Conservation (phyloP, 2,888 invertebrate genomes). For the Temnothorax ravouxi region DNA sequence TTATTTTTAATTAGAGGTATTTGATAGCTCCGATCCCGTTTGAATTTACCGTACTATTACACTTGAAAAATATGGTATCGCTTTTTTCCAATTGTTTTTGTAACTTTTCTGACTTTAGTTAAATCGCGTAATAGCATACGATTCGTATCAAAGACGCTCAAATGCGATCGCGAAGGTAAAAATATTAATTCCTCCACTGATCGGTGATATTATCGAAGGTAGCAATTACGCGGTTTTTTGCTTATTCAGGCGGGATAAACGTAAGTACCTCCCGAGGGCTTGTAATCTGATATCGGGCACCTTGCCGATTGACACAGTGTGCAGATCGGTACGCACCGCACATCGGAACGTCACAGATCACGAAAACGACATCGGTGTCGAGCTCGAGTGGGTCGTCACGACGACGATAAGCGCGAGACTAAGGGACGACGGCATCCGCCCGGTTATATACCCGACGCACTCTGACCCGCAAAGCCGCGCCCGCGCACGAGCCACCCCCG, state of each 20-base stretch:
- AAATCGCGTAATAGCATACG: neutral
- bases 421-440: constrained; percentile 84
- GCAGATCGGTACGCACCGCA: constrained; percentile 48
- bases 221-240: neutral
- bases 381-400: constrained; percentile 73
- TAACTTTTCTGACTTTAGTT: neutral
- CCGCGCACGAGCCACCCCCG: constrained; percentile 82
- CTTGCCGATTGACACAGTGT: constrained; percentile 26
- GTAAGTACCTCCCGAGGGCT: neutral
- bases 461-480: constrained; percentile 85
- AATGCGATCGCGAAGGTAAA: neutral
- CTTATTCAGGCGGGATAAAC: neutral
- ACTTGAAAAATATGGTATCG: neutral
- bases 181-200: constrained; percentile 4
- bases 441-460: constrained; percentile 85
- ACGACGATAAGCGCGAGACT: constrained; percentile 84
- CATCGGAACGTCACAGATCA: constrained; percentile 50
- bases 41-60: neutral
- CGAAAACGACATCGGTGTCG: constrained; percentile 44
- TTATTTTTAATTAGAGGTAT: neutral
- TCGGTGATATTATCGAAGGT: constrained; percentile 5
- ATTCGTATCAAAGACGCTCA: neutral
- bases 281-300: constrained; percentile 17
- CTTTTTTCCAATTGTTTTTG: neutral
- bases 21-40: neutral